Evolutionary conservation across 2,888 invertebrate species (phyloP), one percentile per base, ranked within the genome.

Genomic region (Brachypalpus laphriformis): DNA sequence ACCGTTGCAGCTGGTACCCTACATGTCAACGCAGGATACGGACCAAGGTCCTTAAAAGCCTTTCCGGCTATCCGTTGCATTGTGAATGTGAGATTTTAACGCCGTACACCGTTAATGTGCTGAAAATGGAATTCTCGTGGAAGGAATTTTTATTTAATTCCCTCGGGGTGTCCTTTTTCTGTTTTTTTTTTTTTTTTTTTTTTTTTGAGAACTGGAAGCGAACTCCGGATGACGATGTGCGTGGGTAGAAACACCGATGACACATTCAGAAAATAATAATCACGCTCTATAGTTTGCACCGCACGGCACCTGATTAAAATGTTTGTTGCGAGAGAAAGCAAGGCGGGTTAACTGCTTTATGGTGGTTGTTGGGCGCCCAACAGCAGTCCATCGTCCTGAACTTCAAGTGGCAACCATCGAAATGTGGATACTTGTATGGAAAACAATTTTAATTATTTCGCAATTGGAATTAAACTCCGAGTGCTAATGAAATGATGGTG

Each of bases 371-470:
- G 16, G 70, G 68, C 63, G 70, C 68, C 63, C 54, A 66, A 81
- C 47, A 54, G 14, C 9, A 25, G 42, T 37, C 7, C 40, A 56
- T 22, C 5, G 31, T 56, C 47, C 54, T 18, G 63, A 49, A 68
- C 42, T 59, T 74, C 56, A 70, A 78, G 70, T 57, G 63, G n/a
- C n/a, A n/a, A 78, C 49, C 61, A 56, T 81, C 75, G 66, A 49
- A 68, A 16, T 49, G 8, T 47, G 61, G 1, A 20, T 20, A 20
- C 14, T 34, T 9, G 54, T 47, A 66, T 49, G 77, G 47, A 72
- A 83, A 83, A 78, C 56, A 74, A 63, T 77, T 78, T 83, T 83
- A 83, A 83, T 83, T 83, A 74, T 83, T 83, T 83, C 78, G 74
- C 74, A 74, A 78, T 83, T 83, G 78, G 83, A 78, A 83, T 83